Base-by-base conservation (phyloP, 2,797 vertebrate genomes). In the Etheostoma nigrum region DNA sequence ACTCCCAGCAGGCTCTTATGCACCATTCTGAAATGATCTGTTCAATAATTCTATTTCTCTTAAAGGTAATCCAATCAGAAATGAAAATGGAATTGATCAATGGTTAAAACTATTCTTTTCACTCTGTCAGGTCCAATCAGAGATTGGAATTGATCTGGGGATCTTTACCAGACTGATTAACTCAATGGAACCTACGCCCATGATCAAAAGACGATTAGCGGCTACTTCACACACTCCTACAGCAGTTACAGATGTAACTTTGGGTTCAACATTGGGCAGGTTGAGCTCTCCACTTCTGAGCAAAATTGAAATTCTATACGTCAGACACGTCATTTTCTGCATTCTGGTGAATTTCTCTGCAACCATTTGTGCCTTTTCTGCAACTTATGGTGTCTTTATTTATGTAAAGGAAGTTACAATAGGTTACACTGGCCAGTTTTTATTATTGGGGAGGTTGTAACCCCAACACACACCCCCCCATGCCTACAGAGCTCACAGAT, bases 151-250 rank as follows among this genome's bases (percentile, higher is more conserved):
- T 77, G 72, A 77, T 86, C 70, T 9, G 36, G 44, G 16, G 54
- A 65, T 74, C 33, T 21, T 71, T 30, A 78, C 62, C 62, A 68
- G 33, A 13, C 30, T 87, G 80, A 89, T 91, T 86, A 88, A 86
- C 79, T 88, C 83, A 88, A 30, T 42, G 36, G 36, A 40, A 12
- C 36, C 36, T 1, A 40, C 36, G 36, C 36, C 10, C 64, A 44
- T 19, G 21, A 54, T 80, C 4, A 78, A 65, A 69, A 58, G 44
- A 18, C 16, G 64, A 87, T 82, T 66, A 79, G 65, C 40, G 21
- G 70, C 64, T 63, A 25, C 25, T 70, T 59, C 44, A 55, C 71
- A 55, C n/a, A 21, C 47, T 25, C 5, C 10, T 1, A 11, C 36
- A 12, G 10, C 36, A 3, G 10, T 30, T 30, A 30, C 11, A 11